A percentile compares a stretch with the other conserved stretches of the same genome.
Evolutionary conservation across 2,797 vertebrate genomes (phyloP).

Genomic region (Zenarchopterus dispar): DNA sequence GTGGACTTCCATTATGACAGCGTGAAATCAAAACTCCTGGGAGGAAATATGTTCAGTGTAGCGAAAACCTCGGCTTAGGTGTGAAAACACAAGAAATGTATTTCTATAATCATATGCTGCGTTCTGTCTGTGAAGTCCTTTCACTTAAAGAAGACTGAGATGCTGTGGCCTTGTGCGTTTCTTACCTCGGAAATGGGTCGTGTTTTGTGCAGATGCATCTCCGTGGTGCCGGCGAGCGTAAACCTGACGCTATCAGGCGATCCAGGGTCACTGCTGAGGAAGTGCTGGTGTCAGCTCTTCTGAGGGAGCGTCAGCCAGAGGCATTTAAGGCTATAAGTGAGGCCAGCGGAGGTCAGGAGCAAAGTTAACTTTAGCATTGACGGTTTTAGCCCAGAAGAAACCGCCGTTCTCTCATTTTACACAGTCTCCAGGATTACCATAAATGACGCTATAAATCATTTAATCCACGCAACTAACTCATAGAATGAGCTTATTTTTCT

Average conservation of each 20-base stretch:
- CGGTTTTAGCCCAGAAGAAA: constrained; percentile 36
- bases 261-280: constrained; percentile 41
- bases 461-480: too few relatives aligned
- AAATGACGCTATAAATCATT: too few relatives aligned
- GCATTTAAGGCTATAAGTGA: constrained; percentile 34
- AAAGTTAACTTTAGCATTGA: constrained; percentile 44
- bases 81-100: neutral
- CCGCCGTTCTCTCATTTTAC: neutral
- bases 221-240: constrained; percentile 38
- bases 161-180: constrained; percentile 29
- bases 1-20: neutral
- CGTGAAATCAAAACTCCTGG: neutral
- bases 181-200: constrained; percentile 31
- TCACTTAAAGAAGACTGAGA: constrained; percentile 14
- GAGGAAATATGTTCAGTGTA: neutral
- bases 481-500: constrained; percentile 3
- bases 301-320: constrained; percentile 1
- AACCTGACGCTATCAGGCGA: constrained; percentile 38
- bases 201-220: constrained; percentile 48
- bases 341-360: constrained; percentile 33
- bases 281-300: constrained; percentile 51
- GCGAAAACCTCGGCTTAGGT: neutral
- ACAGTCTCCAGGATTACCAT: too few relatives aligned
- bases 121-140: neutral
- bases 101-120: neutral